These are phyloP conservation scores for Garrulus glandarius DNA, from an alignment of 2,797 vertebrate species.

Conservation along the genomic window DNA sequence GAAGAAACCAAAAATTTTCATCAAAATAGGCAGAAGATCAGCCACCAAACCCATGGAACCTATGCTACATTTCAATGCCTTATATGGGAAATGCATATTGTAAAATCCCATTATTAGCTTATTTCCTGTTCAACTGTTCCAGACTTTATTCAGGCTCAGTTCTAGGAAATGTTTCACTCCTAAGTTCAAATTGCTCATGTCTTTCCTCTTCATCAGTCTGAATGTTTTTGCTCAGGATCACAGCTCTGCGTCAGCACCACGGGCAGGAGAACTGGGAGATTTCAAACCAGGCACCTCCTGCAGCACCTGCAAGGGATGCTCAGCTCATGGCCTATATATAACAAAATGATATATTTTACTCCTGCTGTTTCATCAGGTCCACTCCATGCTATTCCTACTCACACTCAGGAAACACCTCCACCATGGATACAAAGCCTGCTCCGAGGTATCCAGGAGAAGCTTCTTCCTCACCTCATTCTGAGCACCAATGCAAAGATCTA, in stretches of 20 bases:
- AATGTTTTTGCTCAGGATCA: background rate
- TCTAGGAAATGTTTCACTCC: slow-evolving; percentile 41
- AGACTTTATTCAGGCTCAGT: slow-evolving; percentile 46
- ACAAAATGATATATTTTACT: background rate
- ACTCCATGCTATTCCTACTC: background rate
- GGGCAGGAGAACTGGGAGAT: background rate
- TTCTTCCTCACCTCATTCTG: background rate
- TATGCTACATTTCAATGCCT: slow-evolving; percentile 29
- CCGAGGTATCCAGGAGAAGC: background rate
- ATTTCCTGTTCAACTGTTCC: slow-evolving; percentile 56
- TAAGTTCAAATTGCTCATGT: slow-evolving; percentile 28
- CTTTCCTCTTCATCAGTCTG: slow-evolving; percentile 19
- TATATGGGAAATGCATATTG: slow-evolving; percentile 51
- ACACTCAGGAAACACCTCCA: background rate
- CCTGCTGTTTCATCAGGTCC: background rate
- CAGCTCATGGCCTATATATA: background rate
- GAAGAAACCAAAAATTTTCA: background rate
- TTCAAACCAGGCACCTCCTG: background rate
- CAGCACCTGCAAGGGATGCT: background rate
- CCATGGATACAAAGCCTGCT: background rate
- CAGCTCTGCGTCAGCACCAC: background rate
- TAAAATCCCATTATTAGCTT: slow-evolving; percentile 58
- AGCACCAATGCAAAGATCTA: background rate
- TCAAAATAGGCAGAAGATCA: background rate
- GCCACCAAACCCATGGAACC: background rate